Evolutionary conservation across 2,888 invertebrate species (phyloP).

Genomic region (Omphaloscelis lunosa): DNA sequence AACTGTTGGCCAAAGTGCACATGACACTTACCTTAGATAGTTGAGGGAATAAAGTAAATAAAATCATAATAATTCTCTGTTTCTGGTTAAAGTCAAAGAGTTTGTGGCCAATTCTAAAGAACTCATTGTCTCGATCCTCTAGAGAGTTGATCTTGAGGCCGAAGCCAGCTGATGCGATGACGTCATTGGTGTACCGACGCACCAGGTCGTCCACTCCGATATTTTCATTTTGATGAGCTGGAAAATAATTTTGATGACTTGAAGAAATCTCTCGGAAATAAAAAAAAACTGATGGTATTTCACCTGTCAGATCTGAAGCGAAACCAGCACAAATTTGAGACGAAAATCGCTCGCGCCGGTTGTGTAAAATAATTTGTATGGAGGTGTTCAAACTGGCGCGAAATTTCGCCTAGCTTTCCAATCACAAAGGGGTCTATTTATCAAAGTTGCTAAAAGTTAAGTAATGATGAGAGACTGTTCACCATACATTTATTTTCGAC

Average conservation of each 20-base stretch:
- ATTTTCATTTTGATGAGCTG: conserved; percentile 73
- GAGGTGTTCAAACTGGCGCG: too few species aligned
- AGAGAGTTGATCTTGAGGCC: conserved; percentile 90
- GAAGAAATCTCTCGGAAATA: background rate
- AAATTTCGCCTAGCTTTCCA: too few species aligned
- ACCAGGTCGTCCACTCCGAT: conserved; percentile 86
- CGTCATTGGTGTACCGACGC: conserved; percentile 90
- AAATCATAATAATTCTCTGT: conserved; percentile 70
- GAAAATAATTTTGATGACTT: background rate
- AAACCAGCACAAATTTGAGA: too few species aligned
- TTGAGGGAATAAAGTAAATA: conserved; percentile 68
- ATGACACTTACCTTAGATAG: conserved; percentile 71
- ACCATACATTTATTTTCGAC: too few species aligned
- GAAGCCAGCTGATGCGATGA: conserved; percentile 91
- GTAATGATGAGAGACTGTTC: too few species aligned
- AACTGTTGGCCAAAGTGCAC: background rate
- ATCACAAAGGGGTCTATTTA: too few species aligned
- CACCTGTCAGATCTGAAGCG: background rate
- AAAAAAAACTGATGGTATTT: background rate
- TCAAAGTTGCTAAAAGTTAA: too few species aligned
- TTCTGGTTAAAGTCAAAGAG: conserved; percentile 70
- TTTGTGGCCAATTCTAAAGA: conserved; percentile 80
- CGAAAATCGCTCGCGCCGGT: too few species aligned
- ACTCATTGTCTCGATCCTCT: conserved; percentile 88
- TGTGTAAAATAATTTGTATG: too few species aligned